Base-by-base conservation (phyloP, 2,797 vertebrate genomes). In the Malacoraja senta region DNA sequence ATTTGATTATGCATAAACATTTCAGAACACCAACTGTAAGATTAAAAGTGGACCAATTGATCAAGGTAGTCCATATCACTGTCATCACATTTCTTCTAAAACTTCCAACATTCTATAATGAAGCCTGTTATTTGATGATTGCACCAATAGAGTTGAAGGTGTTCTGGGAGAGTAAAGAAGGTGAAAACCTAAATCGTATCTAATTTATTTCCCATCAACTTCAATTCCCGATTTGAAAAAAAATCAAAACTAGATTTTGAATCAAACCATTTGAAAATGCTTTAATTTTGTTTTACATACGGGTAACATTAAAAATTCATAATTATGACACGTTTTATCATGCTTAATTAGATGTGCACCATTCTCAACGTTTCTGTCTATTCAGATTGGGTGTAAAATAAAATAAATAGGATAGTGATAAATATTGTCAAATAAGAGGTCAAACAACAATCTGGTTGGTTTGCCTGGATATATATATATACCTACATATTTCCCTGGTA, bases 1-100 rank as follows among this genome's bases (percentile, higher is more conserved):
- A 88, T n/a, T 71, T 80, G 88, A 92, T 61, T 78, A 93, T 77
- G 65, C 81, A 8, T 71, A 91, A 65, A 80, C 38, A 74, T 58
- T 65, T 92, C 21, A 53, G 90, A 38, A n/a, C 38, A 92, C 71
- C 3, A 53, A 63, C 9, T 19, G 38, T 91, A 44, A 91, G 26
- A 74, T 92, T 53, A 74, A 92, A 53, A 76, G 29, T 91, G 24
- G 38, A 74, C 13, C 71, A 44, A 12, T 92, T 92, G 38, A 53
- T 24, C 1, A 91, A 71, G 19, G 29, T 91, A 7, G n/a, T 13
- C 65, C 19, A 12, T 38, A 9, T 91, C 19, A 21, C 29, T 24
- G 65, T 72, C 15, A 72, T 91, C 29, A 21, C 35, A 72, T 91
- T 92, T 53, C 68, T 92, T 15, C 13, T 65, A 4, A 13, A 7